phyloP scores from a whole-genome alignment of 1,140 invertebrate species.

The Zaprionus nigranus region DNA sequence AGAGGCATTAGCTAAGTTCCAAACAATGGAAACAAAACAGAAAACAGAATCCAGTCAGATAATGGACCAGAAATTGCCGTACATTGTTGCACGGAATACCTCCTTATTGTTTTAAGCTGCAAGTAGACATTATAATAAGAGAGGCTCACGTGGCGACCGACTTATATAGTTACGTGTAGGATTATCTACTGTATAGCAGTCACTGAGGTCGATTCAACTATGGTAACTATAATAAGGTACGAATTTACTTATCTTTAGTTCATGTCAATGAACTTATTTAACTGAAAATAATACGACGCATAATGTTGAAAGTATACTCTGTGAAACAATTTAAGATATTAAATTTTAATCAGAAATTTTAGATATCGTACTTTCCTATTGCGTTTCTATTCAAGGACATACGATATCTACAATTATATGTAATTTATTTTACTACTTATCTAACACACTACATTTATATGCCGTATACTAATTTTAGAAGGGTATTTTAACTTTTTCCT shows the following conservation, averaged over 20 bases:
- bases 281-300: no score
- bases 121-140: conserved; percentile 29
- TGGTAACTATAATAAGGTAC: background rate
- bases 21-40: conserved; percentile 61
- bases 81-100: conserved; percentile 52
- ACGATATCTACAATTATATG: no score
- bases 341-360: no score
- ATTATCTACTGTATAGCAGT: background rate
- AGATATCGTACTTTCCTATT: no score
- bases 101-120: conserved; percentile 55
- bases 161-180: background rate
- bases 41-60: conserved; percentile 50
- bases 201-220: background rate
- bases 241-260: background rate
- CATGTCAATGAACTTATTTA: background rate
- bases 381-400: no score
- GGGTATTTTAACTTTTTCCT: no score
- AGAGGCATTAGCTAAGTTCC: conserved; percentile 65
- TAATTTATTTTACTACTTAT: no score
- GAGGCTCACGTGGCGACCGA: background rate
- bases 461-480: no score
- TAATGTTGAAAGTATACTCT: background rate
- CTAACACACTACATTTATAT: no score
- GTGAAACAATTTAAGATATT: no score
- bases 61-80: conserved; percentile 63